Evolutionary conservation across 1,140 invertebrate genomes (phyloP).

Genomic region (Saxidomus purpurata): DNA sequence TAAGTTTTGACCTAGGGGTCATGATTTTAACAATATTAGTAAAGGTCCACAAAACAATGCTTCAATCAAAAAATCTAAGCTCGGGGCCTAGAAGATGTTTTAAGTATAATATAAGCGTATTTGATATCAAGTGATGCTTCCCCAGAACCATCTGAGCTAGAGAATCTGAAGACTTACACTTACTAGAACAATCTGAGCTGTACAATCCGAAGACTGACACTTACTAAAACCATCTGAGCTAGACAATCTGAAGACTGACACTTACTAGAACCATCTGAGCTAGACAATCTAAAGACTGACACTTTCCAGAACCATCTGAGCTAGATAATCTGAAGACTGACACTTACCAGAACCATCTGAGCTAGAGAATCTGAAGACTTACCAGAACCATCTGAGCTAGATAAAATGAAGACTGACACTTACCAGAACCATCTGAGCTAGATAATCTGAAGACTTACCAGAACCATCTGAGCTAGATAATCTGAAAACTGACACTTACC

Average conservation of each 20-base stretch:
- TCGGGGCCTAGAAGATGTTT: too few relatives aligned
- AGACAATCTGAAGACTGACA: slow-evolving; percentile 57
- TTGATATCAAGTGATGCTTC: too few relatives aligned
- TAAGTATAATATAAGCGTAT: too few relatives aligned
- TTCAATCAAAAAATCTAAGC: too few relatives aligned
- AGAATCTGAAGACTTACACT: too few relatives aligned
- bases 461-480: not conserved
- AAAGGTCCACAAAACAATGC: too few relatives aligned
- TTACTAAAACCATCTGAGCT: slow-evolving; percentile 41
- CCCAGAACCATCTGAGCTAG: slow-evolving; percentile 98
- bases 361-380: slow-evolving; percentile 65
- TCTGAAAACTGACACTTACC: slow-evolving; percentile 84
- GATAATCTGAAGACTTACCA: too few relatives aligned
- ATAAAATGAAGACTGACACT: slow-evolving; percentile 45
- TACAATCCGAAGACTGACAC: slow-evolving; percentile 90
- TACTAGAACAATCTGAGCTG: slow-evolving; percentile 94
- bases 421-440: too few relatives aligned
- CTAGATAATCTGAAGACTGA: slow-evolving; percentile 94
- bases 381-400: slow-evolving; percentile 97
- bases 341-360: slow-evolving; percentile 35
- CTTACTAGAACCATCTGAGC: slow-evolving; percentile 97
- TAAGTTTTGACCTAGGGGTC: too few relatives aligned
- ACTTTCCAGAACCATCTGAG: slow-evolving; percentile 96
- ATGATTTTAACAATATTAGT: too few relatives aligned
- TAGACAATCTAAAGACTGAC: too few relatives aligned